Evolutionary conservation across 2,797 vertebrate genomes (phyloP).

Genomic region (Austrolebias charrua): DNA sequence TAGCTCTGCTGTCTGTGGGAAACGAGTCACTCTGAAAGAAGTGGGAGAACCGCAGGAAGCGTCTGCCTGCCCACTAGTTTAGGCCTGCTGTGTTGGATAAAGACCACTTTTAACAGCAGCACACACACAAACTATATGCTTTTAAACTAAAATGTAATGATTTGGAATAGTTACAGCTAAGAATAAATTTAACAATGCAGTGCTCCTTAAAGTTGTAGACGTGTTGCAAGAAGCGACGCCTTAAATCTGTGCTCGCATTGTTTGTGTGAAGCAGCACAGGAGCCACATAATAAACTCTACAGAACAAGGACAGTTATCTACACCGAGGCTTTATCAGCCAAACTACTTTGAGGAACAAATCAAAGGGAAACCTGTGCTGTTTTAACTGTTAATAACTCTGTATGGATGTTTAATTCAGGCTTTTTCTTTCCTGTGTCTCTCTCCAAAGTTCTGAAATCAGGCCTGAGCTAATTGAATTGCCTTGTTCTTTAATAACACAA

Average conservation of each 20-base stretch:
- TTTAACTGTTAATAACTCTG: neutral
- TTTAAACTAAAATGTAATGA: too few relatives aligned
- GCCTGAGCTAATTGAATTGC: neutral
- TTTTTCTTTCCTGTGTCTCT: neutral
- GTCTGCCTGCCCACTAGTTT: conserved; percentile 18
- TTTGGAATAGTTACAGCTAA: neutral
- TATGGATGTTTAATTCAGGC: neutral
- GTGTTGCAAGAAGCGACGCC: conserved; percentile 6
- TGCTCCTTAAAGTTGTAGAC: too few relatives aligned
- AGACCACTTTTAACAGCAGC: neutral
- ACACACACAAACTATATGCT: too few relatives aligned
- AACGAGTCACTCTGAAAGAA: conserved; percentile 35
- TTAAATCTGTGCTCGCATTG: conserved; percentile 22
- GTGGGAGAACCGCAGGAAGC: conserved; percentile 9
- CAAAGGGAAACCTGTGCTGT: neutral
- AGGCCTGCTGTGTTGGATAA: conserved; percentile 22
- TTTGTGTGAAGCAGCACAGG: conserved; percentile 7
- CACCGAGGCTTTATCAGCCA: neutral
- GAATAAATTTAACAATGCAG: neutral
- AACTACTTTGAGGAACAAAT: neutral
- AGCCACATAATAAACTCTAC: conserved; percentile 3
- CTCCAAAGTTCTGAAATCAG: conserved; percentile 26
- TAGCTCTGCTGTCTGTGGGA: conserved; percentile 11
- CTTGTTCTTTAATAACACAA: neutral
- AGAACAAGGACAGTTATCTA: neutral